Conservation (phyloP, 2,888 invertebrate species). For the Blomia tropicalis region DNA sequence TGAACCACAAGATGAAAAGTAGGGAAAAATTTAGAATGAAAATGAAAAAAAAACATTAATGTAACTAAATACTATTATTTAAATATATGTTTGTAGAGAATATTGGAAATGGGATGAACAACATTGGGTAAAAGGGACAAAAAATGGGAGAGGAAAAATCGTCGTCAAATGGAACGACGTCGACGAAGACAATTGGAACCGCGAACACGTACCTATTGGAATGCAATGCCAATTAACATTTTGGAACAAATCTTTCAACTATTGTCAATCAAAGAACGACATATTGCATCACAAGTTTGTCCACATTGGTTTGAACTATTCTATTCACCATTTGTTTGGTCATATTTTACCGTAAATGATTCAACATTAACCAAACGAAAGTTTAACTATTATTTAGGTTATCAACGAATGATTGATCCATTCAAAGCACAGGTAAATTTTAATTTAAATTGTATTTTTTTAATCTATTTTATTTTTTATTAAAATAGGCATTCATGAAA, state of each 20-base stretch:
- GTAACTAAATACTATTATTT: too few species aligned
- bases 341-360: slow-evolving; percentile 53
- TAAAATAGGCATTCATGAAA: slow-evolving; percentile 37
- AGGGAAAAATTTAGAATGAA: too few species aligned
- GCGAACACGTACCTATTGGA: slow-evolving; percentile 40
- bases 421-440: slow-evolving; percentile 50
- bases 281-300: slow-evolving; percentile 51
- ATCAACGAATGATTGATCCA: slow-evolving; percentile 60
- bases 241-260: slow-evolving; percentile 55
- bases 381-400: slow-evolving; percentile 64
- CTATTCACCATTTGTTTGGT: slow-evolving; percentile 57
- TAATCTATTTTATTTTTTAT: not conserved
- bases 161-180: too few species aligned
- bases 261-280: slow-evolving; percentile 50
- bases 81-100: too few species aligned
- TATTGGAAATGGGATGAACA: too few species aligned
- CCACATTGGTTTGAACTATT: slow-evolving; percentile 42
- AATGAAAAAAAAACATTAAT: too few species aligned
- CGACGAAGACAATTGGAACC: not conserved
- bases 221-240: slow-evolving; percentile 51
- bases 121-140: too few species aligned
- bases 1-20: too few species aligned
- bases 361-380: slow-evolving; percentile 54
- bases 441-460: not conserved
- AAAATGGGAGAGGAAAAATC: too few species aligned